Conservation (phyloP, 1,140 invertebrate genomes). For the Latrodectus geometricus region DNA sequence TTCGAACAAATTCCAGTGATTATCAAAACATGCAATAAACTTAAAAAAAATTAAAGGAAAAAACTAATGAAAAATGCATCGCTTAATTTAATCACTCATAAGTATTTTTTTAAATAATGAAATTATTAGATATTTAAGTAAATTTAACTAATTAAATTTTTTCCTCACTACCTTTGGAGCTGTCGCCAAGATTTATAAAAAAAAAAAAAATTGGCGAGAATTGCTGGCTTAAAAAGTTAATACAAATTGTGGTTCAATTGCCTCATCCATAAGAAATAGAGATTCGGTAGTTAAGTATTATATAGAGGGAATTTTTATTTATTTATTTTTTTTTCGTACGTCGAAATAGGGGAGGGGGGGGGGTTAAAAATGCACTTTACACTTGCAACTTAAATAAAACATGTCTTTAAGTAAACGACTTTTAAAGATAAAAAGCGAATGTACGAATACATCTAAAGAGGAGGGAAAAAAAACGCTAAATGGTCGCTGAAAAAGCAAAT, state of each 20-base stretch:
- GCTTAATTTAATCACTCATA: slow-evolving; percentile 41
- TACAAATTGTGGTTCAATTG: slow-evolving; percentile 33
- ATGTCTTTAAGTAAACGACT: slow-evolving; percentile 51
- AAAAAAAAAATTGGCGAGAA: background rate
- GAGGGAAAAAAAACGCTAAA: slow-evolving; percentile 32
- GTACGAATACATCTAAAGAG: background rate
- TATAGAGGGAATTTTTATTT: background rate
- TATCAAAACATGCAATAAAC: too few relatives aligned
- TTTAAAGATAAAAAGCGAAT: slow-evolving; percentile 5
- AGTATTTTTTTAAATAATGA: slow-evolving; percentile 32
- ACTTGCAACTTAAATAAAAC: slow-evolving; percentile 39
- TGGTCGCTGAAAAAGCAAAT: slow-evolving; percentile 59
- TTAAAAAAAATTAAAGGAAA: too few relatives aligned
- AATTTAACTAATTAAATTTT: background rate
- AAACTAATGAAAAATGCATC: background rate
- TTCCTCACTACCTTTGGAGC: too few relatives aligned
- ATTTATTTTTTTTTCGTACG: too few relatives aligned
- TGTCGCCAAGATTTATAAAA: too few relatives aligned
- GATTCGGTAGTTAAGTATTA: slow-evolving; percentile 22
- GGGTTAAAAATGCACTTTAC: background rate
- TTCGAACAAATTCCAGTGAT: too few relatives aligned
- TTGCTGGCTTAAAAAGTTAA: background rate
- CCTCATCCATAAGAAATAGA: background rate
- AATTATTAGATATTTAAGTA: slow-evolving; percentile 31
- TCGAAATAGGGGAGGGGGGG: too few relatives aligned